Base-by-base conservation (phyloP, 2,113 vertebrate genomes). In the Melanerpes formicivorus region DNA sequence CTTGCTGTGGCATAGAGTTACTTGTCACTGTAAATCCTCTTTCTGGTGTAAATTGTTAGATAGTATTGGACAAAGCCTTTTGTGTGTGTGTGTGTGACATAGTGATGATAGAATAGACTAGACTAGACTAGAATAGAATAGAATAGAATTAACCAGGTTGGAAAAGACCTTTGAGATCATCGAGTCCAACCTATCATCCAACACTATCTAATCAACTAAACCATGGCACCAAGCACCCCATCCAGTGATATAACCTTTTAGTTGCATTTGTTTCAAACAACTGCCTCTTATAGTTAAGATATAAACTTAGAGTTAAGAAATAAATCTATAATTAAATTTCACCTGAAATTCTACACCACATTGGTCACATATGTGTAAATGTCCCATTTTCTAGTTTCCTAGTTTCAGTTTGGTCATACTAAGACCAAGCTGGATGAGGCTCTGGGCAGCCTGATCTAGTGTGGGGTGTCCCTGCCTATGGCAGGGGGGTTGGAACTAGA, bases 391-490 rank as follows among this genome's bases (percentile, higher is more conserved):
- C 7, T 42, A 54, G 3, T 30, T 77, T 74, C 15, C 10, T 50
- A 23, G 3, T 6, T n/a, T 62, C 1, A 3, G 0, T 16, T 83
- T 48, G 2, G 3, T 55, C 26, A 26, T 59, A 37, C 34, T 34
- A 34, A 34, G 34, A 34, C 34, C 34, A 34, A 7, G 34, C 34
- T 34, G 34, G 34, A 6, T 34, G 34, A 34, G 34, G 34, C 34
- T 34, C 34, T 34, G 34, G 34, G 6, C 34, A 34, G 34, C 34
- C 34, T 34, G 34, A 34, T 34, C 34, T 34, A 34, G 34, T 34
- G 34, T 34, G 34, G 34, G 34, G 34, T 34, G 34, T 34, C 34
- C 34, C 34, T 34, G 34, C 34, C 34, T 7, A 34, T 34, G 34
- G 34, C 34, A 34, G 34, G 34, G 34, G 34, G 34, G 34, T 34